These are phyloP conservation scores for Hucho hucho DNA, from an alignment of 2,113 vertebrate species.

Conservation along the genomic window DNA sequence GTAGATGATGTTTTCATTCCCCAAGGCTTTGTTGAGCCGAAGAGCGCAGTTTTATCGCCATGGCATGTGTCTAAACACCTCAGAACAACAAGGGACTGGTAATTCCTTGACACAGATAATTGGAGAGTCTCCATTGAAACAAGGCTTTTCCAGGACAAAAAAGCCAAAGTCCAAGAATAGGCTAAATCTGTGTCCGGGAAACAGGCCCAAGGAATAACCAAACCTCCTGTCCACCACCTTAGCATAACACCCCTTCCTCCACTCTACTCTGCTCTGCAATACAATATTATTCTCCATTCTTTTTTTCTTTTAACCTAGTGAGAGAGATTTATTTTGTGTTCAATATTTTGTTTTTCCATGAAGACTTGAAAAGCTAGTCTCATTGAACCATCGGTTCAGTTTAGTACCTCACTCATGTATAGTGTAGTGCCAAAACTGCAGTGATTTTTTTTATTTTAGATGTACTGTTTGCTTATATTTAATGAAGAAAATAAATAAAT, in stretches of 20 bases:
- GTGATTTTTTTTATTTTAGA: conserved; percentile 59
- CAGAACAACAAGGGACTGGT: background rate
- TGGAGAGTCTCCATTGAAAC: no score
- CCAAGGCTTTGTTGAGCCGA: conserved; percentile 26
- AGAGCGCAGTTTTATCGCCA: conserved; percentile 26
- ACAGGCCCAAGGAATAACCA: conserved; percentile 29
- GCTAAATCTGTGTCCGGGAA: no score
- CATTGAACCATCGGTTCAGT: conserved; percentile 50
- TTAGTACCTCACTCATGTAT: conserved; percentile 77
- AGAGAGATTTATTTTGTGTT: conserved; percentile 19
- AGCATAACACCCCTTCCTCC: conserved; percentile 17
- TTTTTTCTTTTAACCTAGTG: conserved; percentile 38
- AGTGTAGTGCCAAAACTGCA: conserved; percentile 88
- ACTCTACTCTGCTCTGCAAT: background rate
- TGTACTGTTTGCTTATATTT: conserved; percentile 77
- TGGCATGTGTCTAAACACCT: conserved; percentile 19
- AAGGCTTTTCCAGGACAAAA: no score
- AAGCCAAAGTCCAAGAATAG: no score
- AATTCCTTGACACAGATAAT: no score
- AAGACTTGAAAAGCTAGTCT: conserved; percentile 35
- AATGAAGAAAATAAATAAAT: conserved; percentile 38
- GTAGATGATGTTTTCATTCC: conserved; percentile 25
- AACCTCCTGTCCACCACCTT: conserved; percentile 35
- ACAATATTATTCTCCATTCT: conserved; percentile 19
- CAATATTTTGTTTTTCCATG: conserved; percentile 28